Conservation (phyloP, 1,140 invertebrate species). For the Drosophila asahinai region DNA sequence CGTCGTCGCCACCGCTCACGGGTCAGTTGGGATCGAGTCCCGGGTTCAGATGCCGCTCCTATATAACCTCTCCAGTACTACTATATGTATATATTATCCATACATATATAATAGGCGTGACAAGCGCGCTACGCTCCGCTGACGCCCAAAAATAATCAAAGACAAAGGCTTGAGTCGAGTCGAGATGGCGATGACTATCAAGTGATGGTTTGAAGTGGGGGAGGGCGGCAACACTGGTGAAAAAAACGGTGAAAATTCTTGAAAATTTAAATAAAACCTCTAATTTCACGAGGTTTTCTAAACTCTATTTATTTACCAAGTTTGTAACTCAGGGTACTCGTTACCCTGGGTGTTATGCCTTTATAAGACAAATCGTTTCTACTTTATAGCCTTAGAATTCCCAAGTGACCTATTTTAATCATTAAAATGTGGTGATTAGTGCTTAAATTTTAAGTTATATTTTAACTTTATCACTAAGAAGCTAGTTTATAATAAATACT, state of each 20-base stretch:
- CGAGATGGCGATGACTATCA: constrained; percentile 60
- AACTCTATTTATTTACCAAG: no score
- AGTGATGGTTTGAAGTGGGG: constrained; percentile 45
- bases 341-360: no score
- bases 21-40: constrained; percentile 70
- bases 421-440: no score
- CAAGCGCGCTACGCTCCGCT: constrained; percentile 80
- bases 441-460: no score
- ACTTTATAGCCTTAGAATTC: no score
- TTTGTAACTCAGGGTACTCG: no score
- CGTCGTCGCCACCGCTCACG: constrained; percentile 50
- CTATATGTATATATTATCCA: constrained; percentile 13
- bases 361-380: no score
- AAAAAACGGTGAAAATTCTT: background rate
- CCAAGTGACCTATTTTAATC: no score
- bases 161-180: constrained; percentile 64
- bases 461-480: no score
- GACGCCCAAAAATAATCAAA: constrained; percentile 82
- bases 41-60: constrained; percentile 67
- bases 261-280: no score
- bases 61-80: constrained; percentile 50
- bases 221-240: constrained; percentile 2
- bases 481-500: no score
- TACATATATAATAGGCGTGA: constrained; percentile 77
- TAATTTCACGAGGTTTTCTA: no score